Base-by-base conservation (phyloP, 1,140 invertebrate species). In the Eumaeus atala region DNA sequence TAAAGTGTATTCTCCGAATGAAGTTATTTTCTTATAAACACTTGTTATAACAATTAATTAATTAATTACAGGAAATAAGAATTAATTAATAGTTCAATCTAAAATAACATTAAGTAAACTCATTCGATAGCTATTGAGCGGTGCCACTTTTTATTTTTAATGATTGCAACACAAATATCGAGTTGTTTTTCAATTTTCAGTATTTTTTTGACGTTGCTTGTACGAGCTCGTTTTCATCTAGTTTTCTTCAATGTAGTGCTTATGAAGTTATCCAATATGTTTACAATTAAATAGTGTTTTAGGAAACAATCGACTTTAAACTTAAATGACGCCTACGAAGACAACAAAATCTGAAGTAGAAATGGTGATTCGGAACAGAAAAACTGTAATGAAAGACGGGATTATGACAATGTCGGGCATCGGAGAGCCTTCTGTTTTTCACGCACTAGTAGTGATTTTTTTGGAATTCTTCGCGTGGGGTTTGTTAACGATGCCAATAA, bases 381-480 rank as follows among this genome's bases (percentile, higher is more conserved):
- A 87, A 75, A 86, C 84, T 74, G 81, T 82, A 70, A 81, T 87
- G 75, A 84, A 87, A 81, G 87, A 88, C 77, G 84, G 85, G 71
- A 82, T 87, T 59, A 83, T 87, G 80, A 87, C 85, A 73, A 85
- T 85, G 74, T 96, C 95, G 63, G 96, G 96, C 62, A 92, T 97
- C 74, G 96, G 96, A 61, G 94, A 97, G 77, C 96, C 98, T 51
- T 97, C 95, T 76, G 93, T 99, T 37, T 97, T 98, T 88, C 98
- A 99, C 92, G 98, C 98, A 47, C 89, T 99, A 76, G 93, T 99
- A 68, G 96, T 99, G 67, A 99, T 99, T 88, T 99, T 99, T 89
- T 90, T 99, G 83, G 98, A 99, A 90, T 99, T 99, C 90, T 99
- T 99, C 89, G 96, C 98, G 55, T 99, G 98, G 98, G 98, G 98